These are phyloP conservation scores for Sinonovacula constricta DNA, from an alignment of 1,140 invertebrate species.

Conservation along the genomic window DNA sequence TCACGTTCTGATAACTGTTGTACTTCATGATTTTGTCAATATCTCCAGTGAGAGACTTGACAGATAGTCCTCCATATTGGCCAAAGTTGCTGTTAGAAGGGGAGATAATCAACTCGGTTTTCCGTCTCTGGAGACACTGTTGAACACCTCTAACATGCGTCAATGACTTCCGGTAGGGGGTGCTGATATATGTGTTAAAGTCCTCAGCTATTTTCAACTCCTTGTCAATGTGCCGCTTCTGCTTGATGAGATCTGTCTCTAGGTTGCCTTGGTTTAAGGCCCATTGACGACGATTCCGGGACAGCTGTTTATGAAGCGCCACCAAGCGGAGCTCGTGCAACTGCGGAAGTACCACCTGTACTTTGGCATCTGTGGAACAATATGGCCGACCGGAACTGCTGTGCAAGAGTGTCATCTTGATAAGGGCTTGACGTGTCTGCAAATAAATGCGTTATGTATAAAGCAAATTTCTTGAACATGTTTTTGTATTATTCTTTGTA, in stretches of 20 bases:
- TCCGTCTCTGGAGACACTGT: constrained; percentile 55
- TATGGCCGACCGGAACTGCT: constrained; percentile 50
- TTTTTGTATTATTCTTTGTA: too few relatives aligned
- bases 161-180: constrained; percentile 51
- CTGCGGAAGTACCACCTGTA: constrained; percentile 47
- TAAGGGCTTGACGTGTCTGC: too few relatives aligned
- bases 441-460: too few relatives aligned
- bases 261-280: constrained; percentile 54
- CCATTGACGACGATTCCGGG: constrained; percentile 48
- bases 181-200: constrained; percentile 25
- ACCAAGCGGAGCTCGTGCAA: constrained; percentile 52
- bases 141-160: constrained; percentile 53
- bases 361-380: constrained; percentile 46
- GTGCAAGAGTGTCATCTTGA: constrained; percentile 40
- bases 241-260: constrained; percentile 28
- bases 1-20: constrained; percentile 28
- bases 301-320: constrained; percentile 51
- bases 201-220: constrained; percentile 50
- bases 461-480: too few relatives aligned
- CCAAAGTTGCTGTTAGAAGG: constrained; percentile 12
- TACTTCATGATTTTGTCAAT: constrained; percentile 45
- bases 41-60: constrained; percentile 44
- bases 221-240: constrained; percentile 43
- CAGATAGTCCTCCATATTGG: constrained; percentile 42
- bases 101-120: constrained; percentile 35